Percentiles rank a stretch among this genome's conserved stretches.
Conservation (phyloP, 2,797 vertebrate species). For the Danio albolineatus region DNA sequence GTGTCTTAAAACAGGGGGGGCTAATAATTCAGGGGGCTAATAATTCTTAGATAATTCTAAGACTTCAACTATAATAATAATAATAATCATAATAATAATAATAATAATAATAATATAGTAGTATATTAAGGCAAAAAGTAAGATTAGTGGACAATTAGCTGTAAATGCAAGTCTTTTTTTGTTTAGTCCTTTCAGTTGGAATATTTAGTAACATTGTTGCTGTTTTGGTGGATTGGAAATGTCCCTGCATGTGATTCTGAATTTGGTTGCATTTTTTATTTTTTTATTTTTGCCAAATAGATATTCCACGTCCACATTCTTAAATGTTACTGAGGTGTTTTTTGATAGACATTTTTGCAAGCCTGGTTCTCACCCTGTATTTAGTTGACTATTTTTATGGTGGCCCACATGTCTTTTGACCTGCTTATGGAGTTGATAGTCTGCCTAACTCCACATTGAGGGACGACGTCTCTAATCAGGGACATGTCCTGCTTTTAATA, state of each 20-base stretch:
- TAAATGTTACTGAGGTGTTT: constrained; percentile 46
- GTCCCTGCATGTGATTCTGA: neutral
- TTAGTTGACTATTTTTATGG: constrained; percentile 72
- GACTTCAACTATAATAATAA: too few species aligned
- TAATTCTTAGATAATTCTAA: too few species aligned
- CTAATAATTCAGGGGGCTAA: too few species aligned
- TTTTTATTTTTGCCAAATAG: too few species aligned
- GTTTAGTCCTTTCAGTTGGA: neutral
- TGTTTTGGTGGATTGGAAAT: neutral
- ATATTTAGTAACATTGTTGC: neutral
- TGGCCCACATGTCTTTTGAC: constrained; percentile 69
- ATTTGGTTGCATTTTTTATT: neutral
- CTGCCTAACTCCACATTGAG: constrained; percentile 21
- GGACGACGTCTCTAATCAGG: constrained; percentile 4
- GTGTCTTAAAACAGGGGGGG: too few species aligned
- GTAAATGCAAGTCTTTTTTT: neutral
- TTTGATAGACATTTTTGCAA: constrained; percentile 55
- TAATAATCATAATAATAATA: too few species aligned
- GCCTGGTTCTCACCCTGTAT: constrained; percentile 64
- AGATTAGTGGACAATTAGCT: neutral
- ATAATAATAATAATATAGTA: too few species aligned
- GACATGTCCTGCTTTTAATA: constrained; percentile 26
- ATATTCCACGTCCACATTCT: constrained; percentile 33
- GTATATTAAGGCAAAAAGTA: neutral
- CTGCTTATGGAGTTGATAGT: constrained; percentile 66